Evolutionary conservation across 2,797 vertebrate genomes (phyloP), one percentile per base, ranked within the genome.

Genomic region (Arnoldichthys spilopterus): DNA sequence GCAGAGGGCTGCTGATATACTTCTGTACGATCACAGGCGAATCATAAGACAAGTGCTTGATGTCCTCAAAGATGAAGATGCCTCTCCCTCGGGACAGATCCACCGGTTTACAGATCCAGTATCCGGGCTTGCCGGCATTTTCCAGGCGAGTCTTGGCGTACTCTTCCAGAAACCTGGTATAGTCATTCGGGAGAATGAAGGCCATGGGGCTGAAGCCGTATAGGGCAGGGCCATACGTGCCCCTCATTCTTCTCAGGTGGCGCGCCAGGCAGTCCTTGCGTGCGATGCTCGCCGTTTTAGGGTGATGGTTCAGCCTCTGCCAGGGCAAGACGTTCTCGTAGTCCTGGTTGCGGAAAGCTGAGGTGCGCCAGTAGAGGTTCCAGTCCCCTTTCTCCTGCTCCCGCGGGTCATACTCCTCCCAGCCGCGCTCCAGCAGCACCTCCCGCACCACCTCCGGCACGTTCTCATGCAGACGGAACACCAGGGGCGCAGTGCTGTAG

Each of bases 241-340:
- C 88, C 83, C 87, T 92, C 95, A 94, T 95, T 71, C 92, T 90
- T 81, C 88, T 90, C 77, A 95, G 85, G 83, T 93, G 90, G 40
- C 91, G 93, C 32, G 90, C 94, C 86, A 96, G 76, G 71, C 78
- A 90, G 86, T 96, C 95, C 87, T 96, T 96, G 67, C 93, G 93
- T 40, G 94, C 93, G 82, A 95, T 94, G 51, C 79, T 87, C 18
- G 84, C 72, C 0, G 92, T 94, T 77, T 94, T 94, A 5, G 92
- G 95, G 80, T 94, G 92, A 84, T 95, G 95, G 87, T 95, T 96
- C 72, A 96, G 94, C n/a, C 91, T 90, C 82, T 95, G 95, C 95
- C 94, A 95, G 0, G 94, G 94, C 73, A 92, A 87, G 74, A 96
- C 67, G 7, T 81, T 89, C 74, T 80, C n/a, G 58, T 94, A 94